phyloP scores from a whole-genome alignment of 1,140 invertebrate species.

The Xylocopa sonorina region DNA sequence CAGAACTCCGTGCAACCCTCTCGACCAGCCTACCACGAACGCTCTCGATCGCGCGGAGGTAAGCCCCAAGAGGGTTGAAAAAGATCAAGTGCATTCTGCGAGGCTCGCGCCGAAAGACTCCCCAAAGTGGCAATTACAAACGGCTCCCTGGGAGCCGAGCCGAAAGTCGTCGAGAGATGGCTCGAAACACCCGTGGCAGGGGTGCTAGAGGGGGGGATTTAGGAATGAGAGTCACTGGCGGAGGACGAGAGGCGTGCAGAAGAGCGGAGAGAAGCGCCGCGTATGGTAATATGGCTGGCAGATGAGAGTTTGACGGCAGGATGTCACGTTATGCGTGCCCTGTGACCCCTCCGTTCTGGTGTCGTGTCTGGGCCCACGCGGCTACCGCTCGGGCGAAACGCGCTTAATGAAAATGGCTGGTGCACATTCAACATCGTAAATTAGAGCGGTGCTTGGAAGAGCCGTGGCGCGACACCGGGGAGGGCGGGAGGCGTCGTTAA shows the following conservation, averaged over 20 bases:
- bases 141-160: background rate
- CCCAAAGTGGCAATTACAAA: background rate
- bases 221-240: constrained; percentile 58
- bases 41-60: background rate
- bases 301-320: constrained; percentile 74
- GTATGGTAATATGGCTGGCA: constrained; percentile 70
- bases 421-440: constrained; percentile 69
- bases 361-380: constrained; percentile 47
- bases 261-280: constrained; percentile 47
- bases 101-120: background rate
- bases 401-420: constrained; percentile 74
- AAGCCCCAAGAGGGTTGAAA: background rate
- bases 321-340: constrained; percentile 77
- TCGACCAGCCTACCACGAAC: background rate
- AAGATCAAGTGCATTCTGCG: background rate
- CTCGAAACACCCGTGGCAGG: too few species aligned
- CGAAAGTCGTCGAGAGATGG: background rate
- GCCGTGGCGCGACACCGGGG: constrained; percentile 29
- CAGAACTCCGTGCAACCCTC: background rate
- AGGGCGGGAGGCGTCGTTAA: constrained; percentile 46
- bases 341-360: constrained; percentile 64
- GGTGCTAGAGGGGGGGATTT: background rate
- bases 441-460: constrained; percentile 54
- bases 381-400: constrained; percentile 62
- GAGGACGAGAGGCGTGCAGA: constrained; percentile 48